Conservation (phyloP, 2,888 invertebrate species). For the Allygus modestus region DNA sequence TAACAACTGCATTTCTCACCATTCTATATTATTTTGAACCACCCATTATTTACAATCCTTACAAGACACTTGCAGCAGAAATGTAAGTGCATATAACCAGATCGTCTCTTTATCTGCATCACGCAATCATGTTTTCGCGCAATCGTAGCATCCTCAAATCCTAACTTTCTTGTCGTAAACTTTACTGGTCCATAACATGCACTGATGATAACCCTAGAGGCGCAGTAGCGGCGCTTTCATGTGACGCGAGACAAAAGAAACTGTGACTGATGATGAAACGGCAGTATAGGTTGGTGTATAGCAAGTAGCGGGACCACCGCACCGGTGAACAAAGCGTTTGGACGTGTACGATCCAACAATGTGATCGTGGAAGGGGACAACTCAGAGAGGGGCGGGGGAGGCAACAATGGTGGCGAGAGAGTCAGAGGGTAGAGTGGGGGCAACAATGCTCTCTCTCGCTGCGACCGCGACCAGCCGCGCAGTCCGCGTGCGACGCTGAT, state of each 20-base stretch:
- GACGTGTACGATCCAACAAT: background rate
- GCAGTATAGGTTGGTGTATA: background rate
- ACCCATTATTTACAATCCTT: no score
- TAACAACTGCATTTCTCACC: no score
- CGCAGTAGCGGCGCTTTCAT: background rate
- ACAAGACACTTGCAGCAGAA: no score
- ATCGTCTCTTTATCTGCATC: no score
- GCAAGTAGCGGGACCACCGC: background rate
- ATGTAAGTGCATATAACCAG: no score
- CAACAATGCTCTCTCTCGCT: slow-evolving; percentile 2
- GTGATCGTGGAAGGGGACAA: background rate
- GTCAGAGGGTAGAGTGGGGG: background rate
- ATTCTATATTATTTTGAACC: no score
- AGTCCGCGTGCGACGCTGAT: background rate
- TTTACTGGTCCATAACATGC: background rate
- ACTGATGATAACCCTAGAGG: background rate
- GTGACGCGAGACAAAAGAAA: background rate
- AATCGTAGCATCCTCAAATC: background rate
- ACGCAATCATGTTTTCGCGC: no score
- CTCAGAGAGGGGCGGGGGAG: background rate
- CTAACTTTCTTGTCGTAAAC: background rate
- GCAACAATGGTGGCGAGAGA: slow-evolving; percentile 8
- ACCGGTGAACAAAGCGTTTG: background rate
- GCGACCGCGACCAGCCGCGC: background rate
- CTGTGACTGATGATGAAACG: background rate